Evolutionary conservation across 2,797 vertebrate species (phyloP), one percentile per base, ranked within the genome.

Genomic region (Lithobates pipiens): DNA sequence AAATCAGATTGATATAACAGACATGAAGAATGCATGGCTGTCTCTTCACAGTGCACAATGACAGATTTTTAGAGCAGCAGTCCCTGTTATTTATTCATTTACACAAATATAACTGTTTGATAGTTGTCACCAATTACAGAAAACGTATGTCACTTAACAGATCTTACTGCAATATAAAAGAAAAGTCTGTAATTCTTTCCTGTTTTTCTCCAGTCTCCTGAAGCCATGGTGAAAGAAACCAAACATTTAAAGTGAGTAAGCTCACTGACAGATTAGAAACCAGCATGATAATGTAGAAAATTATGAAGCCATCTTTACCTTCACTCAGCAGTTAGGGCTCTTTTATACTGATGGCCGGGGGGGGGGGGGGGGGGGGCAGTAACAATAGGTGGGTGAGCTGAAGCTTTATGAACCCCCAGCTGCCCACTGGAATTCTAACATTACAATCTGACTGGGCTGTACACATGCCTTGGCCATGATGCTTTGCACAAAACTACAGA

Each of bases 11-110:
- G 46, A 34, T 27, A 82, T 36, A 54, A 10, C 18, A 57, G 80
- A 63, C 54, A 29, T 63, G 46, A 82, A 73, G 54, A 23, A 63
- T 73, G 50, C 29, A 16, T 29, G 18, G 34, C 61, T 82, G 21
- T 82, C 29, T 73, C 69, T 73, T 73, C 32, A 63, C 8, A 82
- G 39, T 42, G 70, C 39, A 73, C 63, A 15, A 15, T 63, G 34
- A 72, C 13, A 72, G 23, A 21, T n/a, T 72, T 72, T 42, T 21
- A 29, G 7, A 63, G 34, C 34, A 15, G 29, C 50, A 13, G 16
- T 4, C 11, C 32, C n/a, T 71, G 65, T 36, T 25, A 34, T 6
- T 36, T 80, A 80, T 54, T 71, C 10, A 70, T 67, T 67, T 25
- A 13, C 65, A 67, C 65, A 67, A 27, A 67, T 25, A 25, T 25